These are phyloP conservation scores for Ruditapes philippinarum DNA, from an alignment of 1,140 invertebrate genomes.

Conservation along the genomic window DNA sequence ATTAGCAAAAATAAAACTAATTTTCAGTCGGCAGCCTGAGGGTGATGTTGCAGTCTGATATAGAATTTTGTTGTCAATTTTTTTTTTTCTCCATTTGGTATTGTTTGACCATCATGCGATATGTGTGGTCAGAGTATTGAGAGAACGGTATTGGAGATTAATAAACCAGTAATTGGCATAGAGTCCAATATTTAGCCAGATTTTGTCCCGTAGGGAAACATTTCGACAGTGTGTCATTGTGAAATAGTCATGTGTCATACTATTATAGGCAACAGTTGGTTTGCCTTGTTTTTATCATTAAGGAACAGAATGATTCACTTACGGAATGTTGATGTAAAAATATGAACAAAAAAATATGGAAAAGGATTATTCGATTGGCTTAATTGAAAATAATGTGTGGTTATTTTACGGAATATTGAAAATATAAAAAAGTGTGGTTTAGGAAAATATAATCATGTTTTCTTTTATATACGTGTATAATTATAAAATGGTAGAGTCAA, in stretches of 20 bases:
- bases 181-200: constrained; percentile 2
- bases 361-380: too few species aligned
- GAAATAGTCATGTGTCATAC: neutral
- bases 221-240: constrained; percentile 12
- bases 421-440: too few species aligned
- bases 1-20: constrained; percentile 9
- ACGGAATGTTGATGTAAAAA: too few species aligned
- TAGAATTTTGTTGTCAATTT: neutral
- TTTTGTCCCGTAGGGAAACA: constrained; percentile 3
- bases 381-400: too few species aligned
- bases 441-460: too few species aligned
- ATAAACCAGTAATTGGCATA: constrained; percentile 1
- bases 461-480: too few species aligned
- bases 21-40: neutral
- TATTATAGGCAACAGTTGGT: constrained; percentile 4
- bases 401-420: too few species aligned
- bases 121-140: neutral
- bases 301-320: too few species aligned
- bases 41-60: neutral
- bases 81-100: neutral
- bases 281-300: neutral
- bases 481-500: too few species aligned
- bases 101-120: too few species aligned
- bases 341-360: too few species aligned
- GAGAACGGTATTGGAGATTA: neutral